Evolutionary conservation across 2,888 invertebrate genomes (phyloP).

Genomic region (Athripsodes cinereus): DNA sequence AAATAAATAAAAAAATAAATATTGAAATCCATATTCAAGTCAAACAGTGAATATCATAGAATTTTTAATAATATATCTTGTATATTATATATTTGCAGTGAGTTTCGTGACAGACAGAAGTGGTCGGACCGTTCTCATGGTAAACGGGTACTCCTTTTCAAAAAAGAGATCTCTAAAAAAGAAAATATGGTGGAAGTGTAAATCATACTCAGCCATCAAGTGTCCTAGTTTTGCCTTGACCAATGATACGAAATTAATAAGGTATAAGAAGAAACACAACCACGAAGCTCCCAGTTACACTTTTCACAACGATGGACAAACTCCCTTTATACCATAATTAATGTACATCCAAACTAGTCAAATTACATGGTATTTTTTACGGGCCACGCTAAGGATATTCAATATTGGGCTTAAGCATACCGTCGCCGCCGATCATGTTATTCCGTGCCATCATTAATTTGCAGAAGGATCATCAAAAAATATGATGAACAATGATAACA

Average conservation of each 20-base stretch:
- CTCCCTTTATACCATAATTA: background rate
- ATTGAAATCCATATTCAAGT: too few relatives aligned
- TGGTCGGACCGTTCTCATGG: background rate
- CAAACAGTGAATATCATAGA: too few relatives aligned
- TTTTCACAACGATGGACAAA: background rate
- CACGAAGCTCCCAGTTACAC: slow-evolving; percentile 8
- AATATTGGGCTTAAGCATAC: too few relatives aligned
- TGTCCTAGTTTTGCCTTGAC: background rate
- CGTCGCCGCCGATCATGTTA: too few relatives aligned
- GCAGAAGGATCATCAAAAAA: too few relatives aligned
- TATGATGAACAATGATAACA: too few relatives aligned
- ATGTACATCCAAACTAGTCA: background rate
- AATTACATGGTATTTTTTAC: background rate
- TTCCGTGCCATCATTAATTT: too few relatives aligned
- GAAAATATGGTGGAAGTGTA: slow-evolving; percentile 5
- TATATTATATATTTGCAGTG: slow-evolving; percentile 2
- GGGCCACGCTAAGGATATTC: background rate
- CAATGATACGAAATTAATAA: background rate
- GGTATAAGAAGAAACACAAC: background rate
- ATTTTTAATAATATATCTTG: too few relatives aligned
- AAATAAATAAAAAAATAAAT: too few relatives aligned
- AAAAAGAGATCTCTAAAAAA: background rate
- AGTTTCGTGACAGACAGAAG: background rate
- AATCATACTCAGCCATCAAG: background rate
- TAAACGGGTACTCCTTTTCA: slow-evolving; percentile 1